Base-by-base conservation (phyloP, 2,888 invertebrate species). In the Galeruca laticollis region DNA sequence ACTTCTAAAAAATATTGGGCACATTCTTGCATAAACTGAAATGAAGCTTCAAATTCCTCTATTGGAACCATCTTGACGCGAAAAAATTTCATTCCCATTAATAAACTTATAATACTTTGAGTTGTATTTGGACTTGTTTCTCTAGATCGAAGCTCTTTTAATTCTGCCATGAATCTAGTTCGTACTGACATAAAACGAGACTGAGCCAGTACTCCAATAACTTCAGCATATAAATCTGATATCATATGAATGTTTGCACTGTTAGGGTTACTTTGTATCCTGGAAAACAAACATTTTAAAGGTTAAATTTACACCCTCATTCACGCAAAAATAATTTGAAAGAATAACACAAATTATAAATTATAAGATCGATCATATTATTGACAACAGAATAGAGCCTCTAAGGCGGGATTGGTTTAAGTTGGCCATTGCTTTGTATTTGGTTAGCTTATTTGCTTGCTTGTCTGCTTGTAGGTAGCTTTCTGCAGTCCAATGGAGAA, bases 1-100 rank as follows among this genome's bases (percentile, higher is more conserved):
- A 96, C 97, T 87, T 99, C 99, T 18, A 99, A 88, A 85, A 99
- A 99, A 87, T 98, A 99, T 83, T 96, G 96, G 1, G 97, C 99
- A 84, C 98, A 96, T 83, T 99, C 99, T 84, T 99, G 98, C 87
- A 99, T 93, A 84, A 99, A 99, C 86, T 97, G 96, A 84, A 99
- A 98, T 0, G 98, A 98, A 0, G 97, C 97, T 84, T 99, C 99
- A 85, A 99, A 99, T 86, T 99, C 99, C 86, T 99, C 98, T 72
- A 99, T 99, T 0, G 99, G 99, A 61, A 98, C 99, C 97, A 99
- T 99, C 91, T 92, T 92, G 1, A 92, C 92, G 9, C 92, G 88
- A 86, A 99, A 99, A 87, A 99, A 99, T 87, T 99, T 99, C 97
- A 99, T 99, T 65, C 99, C 99, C 98, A 99, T 99, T 33, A 99